Percentiles rank a stretch among this genome's conserved stretches.
phyloP scores from a whole-genome alignment of 2,888 invertebrate genomes.

The Agrotis exclamationis region DNA sequence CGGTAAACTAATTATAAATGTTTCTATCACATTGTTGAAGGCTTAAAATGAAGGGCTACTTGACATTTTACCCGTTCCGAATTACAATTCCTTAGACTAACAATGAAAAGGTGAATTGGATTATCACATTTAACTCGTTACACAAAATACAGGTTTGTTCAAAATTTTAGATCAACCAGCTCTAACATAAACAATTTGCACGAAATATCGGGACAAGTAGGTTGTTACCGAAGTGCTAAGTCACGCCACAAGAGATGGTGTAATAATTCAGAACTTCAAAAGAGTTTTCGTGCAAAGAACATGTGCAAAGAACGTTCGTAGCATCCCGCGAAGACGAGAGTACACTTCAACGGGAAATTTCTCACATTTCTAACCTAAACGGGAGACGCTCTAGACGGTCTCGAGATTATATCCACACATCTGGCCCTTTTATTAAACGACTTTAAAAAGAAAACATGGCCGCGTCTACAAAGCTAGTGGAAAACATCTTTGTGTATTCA shows the following conservation, averaged over 20 bases:
- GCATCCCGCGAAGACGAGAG: constrained; percentile 67
- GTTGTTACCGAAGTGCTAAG: constrained; percentile 54
- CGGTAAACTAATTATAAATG: constrained; percentile 52
- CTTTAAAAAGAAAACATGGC: constrained; percentile 68
- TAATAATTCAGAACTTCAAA: constrained; percentile 70
- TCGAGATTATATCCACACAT: constrained; percentile 72
- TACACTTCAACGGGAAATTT: constrained; percentile 73
- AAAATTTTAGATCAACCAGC: constrained; percentile 14
- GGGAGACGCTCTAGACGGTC: constrained; percentile 68
- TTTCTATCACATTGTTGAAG: constrained; percentile 43
- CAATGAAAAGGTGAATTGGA: constrained; percentile 49
- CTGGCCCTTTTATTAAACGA: constrained; percentile 70
- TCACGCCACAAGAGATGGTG: constrained; percentile 58
- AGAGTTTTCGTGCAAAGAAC: constrained; percentile 71
- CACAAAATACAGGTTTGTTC: constrained; percentile 21
- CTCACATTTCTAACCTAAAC: constrained; percentile 75
- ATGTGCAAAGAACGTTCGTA: constrained; percentile 68
- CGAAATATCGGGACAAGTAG: constrained; percentile 44
- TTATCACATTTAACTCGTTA: constrained; percentile 30
- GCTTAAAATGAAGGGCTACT: constrained; percentile 46
- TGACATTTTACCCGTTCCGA: constrained; percentile 32
- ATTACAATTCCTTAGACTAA: constrained; percentile 43
- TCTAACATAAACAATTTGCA: constrained; percentile 35
- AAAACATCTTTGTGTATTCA: constrained; percentile 57
- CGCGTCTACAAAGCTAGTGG: constrained; percentile 63